A percentile compares a stretch with the other conserved stretches of the same genome.
Evolutionary conservation across 2,113 vertebrate genomes (phyloP).

Genomic region (Pongo pygmaeus): DNA sequence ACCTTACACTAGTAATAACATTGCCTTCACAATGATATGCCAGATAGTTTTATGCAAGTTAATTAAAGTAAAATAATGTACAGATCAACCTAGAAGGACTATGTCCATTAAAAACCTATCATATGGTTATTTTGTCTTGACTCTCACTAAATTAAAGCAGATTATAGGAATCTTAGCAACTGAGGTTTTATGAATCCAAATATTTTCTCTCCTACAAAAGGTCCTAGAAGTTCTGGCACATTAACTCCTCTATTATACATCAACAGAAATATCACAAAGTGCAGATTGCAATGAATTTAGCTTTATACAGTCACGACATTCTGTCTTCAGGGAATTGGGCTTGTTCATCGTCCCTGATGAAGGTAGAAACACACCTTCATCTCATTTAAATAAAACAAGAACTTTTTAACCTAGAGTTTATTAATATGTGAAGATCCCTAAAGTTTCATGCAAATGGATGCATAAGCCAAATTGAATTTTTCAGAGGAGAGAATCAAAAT

Average conservation of each 20-base stretch:
- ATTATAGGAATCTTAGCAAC: not conserved
- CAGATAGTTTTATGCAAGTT: not conserved
- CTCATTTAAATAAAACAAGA: not conserved
- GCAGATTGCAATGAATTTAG: not conserved
- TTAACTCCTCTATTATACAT: not conserved
- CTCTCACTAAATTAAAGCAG: not conserved
- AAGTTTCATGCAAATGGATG: not conserved
- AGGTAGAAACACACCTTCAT: not conserved
- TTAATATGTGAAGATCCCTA: not conserved
- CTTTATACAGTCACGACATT: not conserved
- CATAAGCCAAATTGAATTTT: not conserved
- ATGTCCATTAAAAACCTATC: not conserved
- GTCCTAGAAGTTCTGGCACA: not conserved
- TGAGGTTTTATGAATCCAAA: slow-evolving; percentile 42
- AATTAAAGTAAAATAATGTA: not conserved
- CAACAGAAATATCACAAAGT: not conserved
- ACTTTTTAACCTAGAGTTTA: not conserved
- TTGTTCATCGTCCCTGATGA: not conserved
- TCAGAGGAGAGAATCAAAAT: not conserved
- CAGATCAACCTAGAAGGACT: not conserved
- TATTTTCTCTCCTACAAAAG: slow-evolving; percentile 27
- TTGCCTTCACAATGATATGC: not conserved
- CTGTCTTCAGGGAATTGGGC: not conserved
- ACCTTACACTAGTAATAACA: not conserved
- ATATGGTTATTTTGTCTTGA: not conserved